phyloP scores from a whole-genome alignment of 2,888 invertebrate genomes.

The Diarsia mendica region DNA sequence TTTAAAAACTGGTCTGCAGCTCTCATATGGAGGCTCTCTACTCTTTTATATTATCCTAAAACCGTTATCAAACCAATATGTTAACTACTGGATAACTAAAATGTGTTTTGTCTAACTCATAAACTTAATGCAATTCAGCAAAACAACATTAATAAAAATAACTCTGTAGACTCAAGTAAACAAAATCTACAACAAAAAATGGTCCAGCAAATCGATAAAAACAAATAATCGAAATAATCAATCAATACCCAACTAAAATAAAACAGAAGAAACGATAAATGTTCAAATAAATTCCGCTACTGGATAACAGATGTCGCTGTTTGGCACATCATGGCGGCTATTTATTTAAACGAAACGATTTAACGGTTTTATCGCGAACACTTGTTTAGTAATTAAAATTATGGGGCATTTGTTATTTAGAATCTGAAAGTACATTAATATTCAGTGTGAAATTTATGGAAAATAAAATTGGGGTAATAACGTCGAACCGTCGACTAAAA shows the following conservation, averaged over 20 bases:
- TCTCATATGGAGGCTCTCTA: too few species aligned
- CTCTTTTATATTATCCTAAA: background rate
- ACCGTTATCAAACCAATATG: background rate
- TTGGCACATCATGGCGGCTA: conserved; percentile 60
- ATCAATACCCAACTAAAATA: conserved; percentile 65
- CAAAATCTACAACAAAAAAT: conserved; percentile 41
- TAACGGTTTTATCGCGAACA: conserved; percentile 63
- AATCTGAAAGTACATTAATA: conserved; percentile 42
- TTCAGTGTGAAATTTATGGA: conserved; percentile 34
- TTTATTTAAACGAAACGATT: conserved; percentile 69
- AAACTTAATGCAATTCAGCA: conserved; percentile 12
- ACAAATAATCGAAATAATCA: conserved; percentile 60
- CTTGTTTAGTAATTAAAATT: conserved; percentile 71
- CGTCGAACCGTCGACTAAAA: conserved; percentile 17
- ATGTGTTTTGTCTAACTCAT: background rate
- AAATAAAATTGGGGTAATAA: conserved; percentile 29
- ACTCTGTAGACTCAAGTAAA: conserved; percentile 5
- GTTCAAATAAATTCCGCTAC: conserved; percentile 59
- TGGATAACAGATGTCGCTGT: conserved; percentile 73
- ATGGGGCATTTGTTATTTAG: conserved; percentile 62
- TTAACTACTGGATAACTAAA: background rate
- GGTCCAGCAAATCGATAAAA: conserved; percentile 56
- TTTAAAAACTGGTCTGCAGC: too few species aligned
- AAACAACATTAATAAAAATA: conserved; percentile 36
- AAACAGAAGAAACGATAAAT: conserved; percentile 63